These are phyloP conservation scores for Laupala kohalensis DNA, from an alignment of 1,140 invertebrate species.

Conservation along the genomic window DNA sequence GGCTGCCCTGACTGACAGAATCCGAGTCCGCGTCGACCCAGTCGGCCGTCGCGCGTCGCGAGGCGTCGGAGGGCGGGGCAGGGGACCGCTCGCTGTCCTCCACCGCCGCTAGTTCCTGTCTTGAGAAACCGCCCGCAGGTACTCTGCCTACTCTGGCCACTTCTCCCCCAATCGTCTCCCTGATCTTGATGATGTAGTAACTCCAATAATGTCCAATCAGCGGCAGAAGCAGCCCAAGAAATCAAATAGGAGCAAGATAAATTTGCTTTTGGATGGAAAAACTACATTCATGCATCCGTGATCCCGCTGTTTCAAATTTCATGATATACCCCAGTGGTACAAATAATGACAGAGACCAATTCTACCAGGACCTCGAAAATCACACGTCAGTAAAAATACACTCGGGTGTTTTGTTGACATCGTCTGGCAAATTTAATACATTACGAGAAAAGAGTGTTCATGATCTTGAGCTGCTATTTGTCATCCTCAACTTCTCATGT, in stretches of 20 bases:
- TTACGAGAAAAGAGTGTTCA: too few relatives aligned
- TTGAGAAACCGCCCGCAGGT: background rate
- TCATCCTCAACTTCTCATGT: background rate
- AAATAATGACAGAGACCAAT: too few relatives aligned
- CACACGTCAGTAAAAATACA: too few relatives aligned
- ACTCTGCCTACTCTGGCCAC: background rate
- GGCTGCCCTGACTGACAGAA: constrained; percentile 8
- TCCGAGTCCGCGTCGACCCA: constrained; percentile 39
- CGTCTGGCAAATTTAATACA: too few relatives aligned
- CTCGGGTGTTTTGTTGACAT: too few relatives aligned
- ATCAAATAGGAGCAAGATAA: too few relatives aligned
- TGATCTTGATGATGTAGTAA: background rate
- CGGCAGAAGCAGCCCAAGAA: background rate
- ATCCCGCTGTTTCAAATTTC: too few relatives aligned
- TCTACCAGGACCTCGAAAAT: too few relatives aligned
- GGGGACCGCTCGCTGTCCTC: background rate
- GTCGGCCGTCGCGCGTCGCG: background rate
- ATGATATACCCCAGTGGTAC: too few relatives aligned
- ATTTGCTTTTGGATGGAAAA: too few relatives aligned
- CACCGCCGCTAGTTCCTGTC: background rate
- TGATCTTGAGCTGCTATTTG: background rate
- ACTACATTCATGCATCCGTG: too few relatives aligned
- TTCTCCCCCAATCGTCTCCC: background rate
- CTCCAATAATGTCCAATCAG: background rate
- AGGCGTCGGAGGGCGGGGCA: constrained; percentile 3